A percentile compares a stretch with the other conserved stretches of the same genome.
These are phyloP conservation scores for Tridacna crocea DNA, from an alignment of 2,888 invertebrate genomes.

Conservation along the genomic window DNA sequence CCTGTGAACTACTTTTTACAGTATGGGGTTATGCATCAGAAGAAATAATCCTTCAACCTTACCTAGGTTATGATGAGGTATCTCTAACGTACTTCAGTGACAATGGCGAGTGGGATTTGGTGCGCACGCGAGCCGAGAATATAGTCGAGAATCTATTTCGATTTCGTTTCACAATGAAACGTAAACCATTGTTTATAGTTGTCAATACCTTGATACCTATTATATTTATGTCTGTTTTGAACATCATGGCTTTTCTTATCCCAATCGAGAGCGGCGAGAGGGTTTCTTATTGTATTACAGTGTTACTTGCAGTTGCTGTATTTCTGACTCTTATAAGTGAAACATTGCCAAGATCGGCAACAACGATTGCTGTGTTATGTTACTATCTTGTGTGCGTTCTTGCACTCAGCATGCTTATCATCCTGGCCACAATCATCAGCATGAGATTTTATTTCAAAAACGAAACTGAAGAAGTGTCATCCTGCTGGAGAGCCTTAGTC, in stretches of 20 bases:
- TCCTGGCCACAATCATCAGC: background rate
- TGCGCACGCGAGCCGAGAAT: background rate
- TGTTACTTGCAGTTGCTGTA: conserved; percentile 57
- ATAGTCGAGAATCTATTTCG: background rate
- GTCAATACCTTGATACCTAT: conserved; percentile 58
- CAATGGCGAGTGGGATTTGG: conserved; percentile 54
- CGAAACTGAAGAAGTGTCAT: background rate
- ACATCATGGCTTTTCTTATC: conserved; percentile 53
- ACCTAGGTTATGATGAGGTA: background rate
- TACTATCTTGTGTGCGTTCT: background rate
- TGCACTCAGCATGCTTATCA: background rate
- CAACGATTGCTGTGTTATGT: conserved; percentile 44
- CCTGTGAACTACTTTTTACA: conserved; percentile 31
- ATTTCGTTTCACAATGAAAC: conserved; percentile 18
- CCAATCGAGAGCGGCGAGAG: conserved; percentile 60
- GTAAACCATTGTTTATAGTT: conserved; percentile 50
- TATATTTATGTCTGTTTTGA: conserved; percentile 51
- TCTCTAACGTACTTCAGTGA: conserved; percentile 27
- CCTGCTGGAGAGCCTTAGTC: background rate
- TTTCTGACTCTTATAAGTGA: conserved; percentile 60
- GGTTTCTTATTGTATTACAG: conserved; percentile 55
- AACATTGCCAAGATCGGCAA: conserved; percentile 52
- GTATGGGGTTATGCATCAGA: conserved; percentile 22
- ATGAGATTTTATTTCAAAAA: background rate
- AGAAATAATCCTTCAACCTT: conserved; percentile 30